Conservation (phyloP, 2,888 invertebrate species). For the Piscicola geometra region DNA sequence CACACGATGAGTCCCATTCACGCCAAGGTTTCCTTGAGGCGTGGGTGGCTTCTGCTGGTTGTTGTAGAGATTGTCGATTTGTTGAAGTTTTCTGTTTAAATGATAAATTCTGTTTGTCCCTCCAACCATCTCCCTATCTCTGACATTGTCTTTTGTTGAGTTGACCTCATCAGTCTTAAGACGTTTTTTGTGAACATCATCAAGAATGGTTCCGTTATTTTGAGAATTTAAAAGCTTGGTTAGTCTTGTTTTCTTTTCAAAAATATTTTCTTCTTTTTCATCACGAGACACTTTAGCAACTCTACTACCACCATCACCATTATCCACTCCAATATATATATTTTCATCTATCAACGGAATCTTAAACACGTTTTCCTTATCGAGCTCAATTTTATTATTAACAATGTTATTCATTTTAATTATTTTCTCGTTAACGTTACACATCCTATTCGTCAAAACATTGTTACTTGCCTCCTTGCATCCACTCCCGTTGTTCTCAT, state of each 20-base stretch:
- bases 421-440: not conserved
- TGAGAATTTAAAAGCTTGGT: too few species aligned
- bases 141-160: too few species aligned
- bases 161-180: too few species aligned
- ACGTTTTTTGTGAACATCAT: not conserved
- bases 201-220: too few species aligned
- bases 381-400: not conserved
- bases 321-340: not conserved
- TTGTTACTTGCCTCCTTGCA: not conserved
- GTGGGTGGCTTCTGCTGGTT: not conserved
- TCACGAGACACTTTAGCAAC: too few species aligned
- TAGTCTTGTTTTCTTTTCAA: too few species aligned
- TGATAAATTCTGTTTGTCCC: not conserved
- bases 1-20: not conserved
- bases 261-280: too few species aligned
- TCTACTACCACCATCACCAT: too few species aligned
- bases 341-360: not conserved
- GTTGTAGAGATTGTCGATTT: not conserved
- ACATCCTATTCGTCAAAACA: not conserved
- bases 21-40: not conserved
- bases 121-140: too few species aligned
- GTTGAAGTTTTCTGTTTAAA: not conserved
- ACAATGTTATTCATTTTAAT: not conserved
- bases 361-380: slow-evolving; percentile 1
- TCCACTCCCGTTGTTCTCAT: not conserved